Evolutionary conservation across 2,113 vertebrate species (phyloP).

Genomic region (Delphinus delphis): DNA sequence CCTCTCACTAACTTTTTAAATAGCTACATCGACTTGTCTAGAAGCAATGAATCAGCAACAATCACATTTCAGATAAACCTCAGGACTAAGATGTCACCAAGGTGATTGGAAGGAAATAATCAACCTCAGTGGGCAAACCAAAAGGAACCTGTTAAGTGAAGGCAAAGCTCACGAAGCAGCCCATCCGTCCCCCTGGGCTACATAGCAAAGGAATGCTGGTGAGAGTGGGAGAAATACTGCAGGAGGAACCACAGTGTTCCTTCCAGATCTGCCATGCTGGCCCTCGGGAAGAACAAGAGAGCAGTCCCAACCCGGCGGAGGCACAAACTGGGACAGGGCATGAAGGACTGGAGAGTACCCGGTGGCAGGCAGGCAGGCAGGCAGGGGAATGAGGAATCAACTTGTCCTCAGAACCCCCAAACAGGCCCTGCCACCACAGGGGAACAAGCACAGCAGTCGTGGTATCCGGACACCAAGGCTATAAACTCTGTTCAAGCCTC

Average conservation of each 20-base stretch:
- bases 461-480: background rate
- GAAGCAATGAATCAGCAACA: background rate
- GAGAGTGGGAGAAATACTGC: background rate
- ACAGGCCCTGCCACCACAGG: fast-evolving
- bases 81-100: background rate
- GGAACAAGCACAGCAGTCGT: background rate
- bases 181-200: no score
- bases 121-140: background rate
- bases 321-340: background rate
- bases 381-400: background rate
- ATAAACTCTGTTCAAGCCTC: background rate
- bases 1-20: background rate
- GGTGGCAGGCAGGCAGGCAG: background rate
- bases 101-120: background rate
- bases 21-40: background rate
- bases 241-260: background rate
- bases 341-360: background rate
- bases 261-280: background rate
- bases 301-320: fast-evolving
- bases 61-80: background rate
- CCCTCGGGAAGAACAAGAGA: no score
- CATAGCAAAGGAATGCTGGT: background rate
- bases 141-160: conserved; percentile 29
- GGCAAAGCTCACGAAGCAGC: background rate
- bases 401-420: background rate